These are phyloP conservation scores for Discoglossus pictus DNA, from an alignment of 2,797 vertebrate genomes.

Conservation along the genomic window DNA sequence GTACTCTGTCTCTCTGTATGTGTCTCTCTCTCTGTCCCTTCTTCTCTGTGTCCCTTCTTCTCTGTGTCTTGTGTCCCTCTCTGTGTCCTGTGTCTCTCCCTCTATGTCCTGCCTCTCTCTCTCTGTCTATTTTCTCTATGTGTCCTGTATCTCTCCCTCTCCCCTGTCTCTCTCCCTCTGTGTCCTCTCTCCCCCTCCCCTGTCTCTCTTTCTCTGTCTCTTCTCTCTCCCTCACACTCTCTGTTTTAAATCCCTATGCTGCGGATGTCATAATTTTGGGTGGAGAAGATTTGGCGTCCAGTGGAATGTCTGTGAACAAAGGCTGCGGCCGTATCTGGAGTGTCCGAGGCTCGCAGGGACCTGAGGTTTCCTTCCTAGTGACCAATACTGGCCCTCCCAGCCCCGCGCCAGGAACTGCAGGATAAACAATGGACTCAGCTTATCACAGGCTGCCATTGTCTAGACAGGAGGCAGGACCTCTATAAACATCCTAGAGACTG, in stretches of 20 bases:
- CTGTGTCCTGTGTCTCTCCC: too few relatives aligned
- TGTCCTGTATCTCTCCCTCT: too few relatives aligned
- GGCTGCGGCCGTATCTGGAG: constrained; percentile 81
- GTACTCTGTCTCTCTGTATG: not conserved
- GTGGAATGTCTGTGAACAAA: constrained; percentile 86
- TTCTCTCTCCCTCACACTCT: not conserved
- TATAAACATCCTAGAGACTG: constrained; percentile 21
- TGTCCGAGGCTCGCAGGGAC: constrained; percentile 75
- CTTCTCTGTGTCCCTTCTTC: too few relatives aligned
- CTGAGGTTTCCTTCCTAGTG: constrained; percentile 90
- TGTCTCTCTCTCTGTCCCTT: not conserved
- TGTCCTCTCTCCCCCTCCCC: too few relatives aligned
- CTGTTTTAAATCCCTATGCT: constrained; percentile 73
- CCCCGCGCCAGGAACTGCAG: not conserved
- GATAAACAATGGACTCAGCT: not conserved
- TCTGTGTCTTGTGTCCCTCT: not conserved
- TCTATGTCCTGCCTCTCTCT: too few relatives aligned
- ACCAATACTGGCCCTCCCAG: constrained; percentile 59
- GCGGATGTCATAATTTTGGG: constrained; percentile 85
- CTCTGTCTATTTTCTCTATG: too few relatives aligned
- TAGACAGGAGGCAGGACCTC: constrained; percentile 15
- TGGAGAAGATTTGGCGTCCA: constrained; percentile 81
- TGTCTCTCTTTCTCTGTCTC: not conserved
- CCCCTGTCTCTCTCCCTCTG: not conserved
- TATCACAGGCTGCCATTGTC: constrained; percentile 23